Base-by-base conservation (phyloP, 53 echinoderm and acorn worm genomes). In the Actinopyga echinites region DNA sequence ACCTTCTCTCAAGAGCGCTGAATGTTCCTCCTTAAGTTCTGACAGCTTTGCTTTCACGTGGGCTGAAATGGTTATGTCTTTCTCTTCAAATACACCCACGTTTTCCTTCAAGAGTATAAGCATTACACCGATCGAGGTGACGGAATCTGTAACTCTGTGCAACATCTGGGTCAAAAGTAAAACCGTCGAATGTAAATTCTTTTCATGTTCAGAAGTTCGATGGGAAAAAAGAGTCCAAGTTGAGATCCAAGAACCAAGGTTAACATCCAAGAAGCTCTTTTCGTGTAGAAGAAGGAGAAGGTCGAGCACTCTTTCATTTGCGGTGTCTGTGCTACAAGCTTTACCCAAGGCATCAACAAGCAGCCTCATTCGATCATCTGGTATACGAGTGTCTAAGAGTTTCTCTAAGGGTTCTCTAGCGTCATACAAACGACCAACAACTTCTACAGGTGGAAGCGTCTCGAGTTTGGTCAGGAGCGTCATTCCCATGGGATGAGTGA, bases 201-300 rank as follows among this genome's bases (percentile, higher is more conserved):
- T 53, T 32, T 77, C 77, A 8, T 53, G 21, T 21, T 20, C 28
- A 1, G 49, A 29, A 15, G 26, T 30, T 53, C 29, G 44, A 6
- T 32, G 32, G 42, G 29, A 38, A 22, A 8, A 2, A 19, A 52
- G 35, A 15, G 32, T 64, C 53, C 75, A 88, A 17, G 55, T 71
- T 67, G 61, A 22, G 43, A 62, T 38, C 79, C 37, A 88, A 9
- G 57, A 54, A 74, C 25, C 19, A 4, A 77, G 45, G 5, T 77
- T 53, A 17, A 82, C 64, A 6, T 64, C 43, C 15, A 88, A 21
- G 74, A 88, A 88, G 5, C 36, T 31, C 37, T 19, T 77, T 23
- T 26, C 56, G 55, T 55, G 24, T 22, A 77, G 32, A 55, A 77
- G 44, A 20, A 21, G 21, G 4, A 77, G 29, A 21, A 77, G 26